These are phyloP conservation scores for Polyploca ridens DNA, from an alignment of 2,888 invertebrate species.

Conservation along the genomic window DNA sequence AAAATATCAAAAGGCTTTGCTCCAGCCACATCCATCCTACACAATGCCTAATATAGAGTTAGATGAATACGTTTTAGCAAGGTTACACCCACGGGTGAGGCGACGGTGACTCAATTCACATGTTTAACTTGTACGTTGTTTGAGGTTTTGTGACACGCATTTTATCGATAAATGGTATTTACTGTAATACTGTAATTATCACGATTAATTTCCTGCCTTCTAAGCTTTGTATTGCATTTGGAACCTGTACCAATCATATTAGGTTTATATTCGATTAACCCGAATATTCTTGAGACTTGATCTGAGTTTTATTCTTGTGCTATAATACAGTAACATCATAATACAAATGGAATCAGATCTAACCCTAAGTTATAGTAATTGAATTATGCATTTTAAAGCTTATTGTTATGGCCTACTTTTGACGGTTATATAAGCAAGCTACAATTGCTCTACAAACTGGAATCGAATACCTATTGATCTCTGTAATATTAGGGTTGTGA, in stretches of 20 bases:
- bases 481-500: not conserved
- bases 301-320: too few species aligned
- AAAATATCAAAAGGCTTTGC: not conserved
- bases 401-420: not conserved
- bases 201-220: too few species aligned
- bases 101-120: slow-evolving; percentile 61
- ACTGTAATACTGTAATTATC: too few species aligned
- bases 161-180: not conserved
- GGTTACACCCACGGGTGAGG: slow-evolving; percentile 67
- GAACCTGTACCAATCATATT: too few species aligned
- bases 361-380: not conserved
- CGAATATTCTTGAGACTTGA: too few species aligned
- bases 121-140: too few species aligned
- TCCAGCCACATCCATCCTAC: slow-evolving; percentile 37
- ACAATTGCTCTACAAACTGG: not conserved
- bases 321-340: too few species aligned
- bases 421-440: slow-evolving; percentile 3
- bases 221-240: too few species aligned
- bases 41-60: slow-evolving; percentile 63
- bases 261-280: too few species aligned
- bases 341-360: not conserved
- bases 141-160: not conserved
- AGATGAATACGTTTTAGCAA: slow-evolving; percentile 55
- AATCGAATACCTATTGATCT: slow-evolving; percentile 4
- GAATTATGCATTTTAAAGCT: not conserved